Evolutionary conservation across 2,797 vertebrate genomes (phyloP).

Genomic region (Cyclura pinguis): DNA sequence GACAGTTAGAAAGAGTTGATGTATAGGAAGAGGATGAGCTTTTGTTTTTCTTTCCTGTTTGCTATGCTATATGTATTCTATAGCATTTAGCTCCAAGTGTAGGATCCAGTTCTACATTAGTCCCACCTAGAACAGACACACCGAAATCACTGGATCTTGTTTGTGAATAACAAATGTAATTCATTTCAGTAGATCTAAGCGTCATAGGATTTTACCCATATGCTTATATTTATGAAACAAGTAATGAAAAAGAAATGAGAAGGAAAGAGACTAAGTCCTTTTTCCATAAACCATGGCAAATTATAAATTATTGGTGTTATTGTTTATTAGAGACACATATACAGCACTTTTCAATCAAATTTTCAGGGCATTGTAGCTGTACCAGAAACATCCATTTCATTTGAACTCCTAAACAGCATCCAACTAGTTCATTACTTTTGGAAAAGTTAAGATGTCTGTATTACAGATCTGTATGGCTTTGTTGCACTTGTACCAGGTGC

Average conservation of each 20-base stretch:
- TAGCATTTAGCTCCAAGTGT: too few relatives aligned
- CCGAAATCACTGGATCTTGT: too few relatives aligned
- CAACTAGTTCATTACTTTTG: not conserved
- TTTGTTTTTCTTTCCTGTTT: not conserved
- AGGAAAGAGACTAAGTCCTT: not conserved
- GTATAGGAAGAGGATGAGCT: rapidly evolving
- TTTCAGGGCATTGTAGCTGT: not conserved
- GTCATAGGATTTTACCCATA: not conserved
- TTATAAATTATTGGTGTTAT: not conserved
- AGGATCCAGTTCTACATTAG: too few relatives aligned
- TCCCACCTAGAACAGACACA: too few relatives aligned
- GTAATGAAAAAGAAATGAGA: not conserved
- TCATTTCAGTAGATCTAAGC: not conserved
- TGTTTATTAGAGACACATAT: not conserved
- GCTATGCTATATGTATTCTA: not conserved
- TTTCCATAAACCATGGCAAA: not conserved
- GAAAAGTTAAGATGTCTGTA: not conserved
- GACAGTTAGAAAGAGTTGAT: not conserved
- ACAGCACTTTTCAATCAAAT: not conserved
- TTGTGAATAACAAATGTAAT: too few relatives aligned
- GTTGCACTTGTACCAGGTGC: not conserved
- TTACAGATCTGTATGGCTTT: not conserved
- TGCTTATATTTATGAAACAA: not conserved
- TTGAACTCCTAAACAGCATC: not conserved
- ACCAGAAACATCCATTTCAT: constrained; percentile 1